Base-by-base conservation (phyloP, 2,888 invertebrate species). In the Mesodorylaimus sp. region DNA sequence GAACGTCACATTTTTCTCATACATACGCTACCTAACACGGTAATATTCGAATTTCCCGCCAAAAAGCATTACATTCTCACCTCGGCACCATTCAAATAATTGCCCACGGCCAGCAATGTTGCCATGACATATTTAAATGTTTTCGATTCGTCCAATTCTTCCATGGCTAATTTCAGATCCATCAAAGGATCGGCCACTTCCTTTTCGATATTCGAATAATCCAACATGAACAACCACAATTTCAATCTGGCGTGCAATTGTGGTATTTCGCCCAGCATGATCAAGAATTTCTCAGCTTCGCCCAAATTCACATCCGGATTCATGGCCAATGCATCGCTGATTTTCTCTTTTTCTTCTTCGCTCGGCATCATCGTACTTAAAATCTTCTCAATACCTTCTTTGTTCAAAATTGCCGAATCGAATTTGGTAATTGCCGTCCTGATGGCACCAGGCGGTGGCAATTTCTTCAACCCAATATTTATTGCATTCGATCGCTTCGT, bases 351-450 rank as follows among this genome's bases (percentile, higher is more conserved):
- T 70, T 95, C 95, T 66, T 91, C 93, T 65, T 91, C 89, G 1
- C 87, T 84, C 26, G 97, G 97, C 65, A 99, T 74, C 95, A 97
- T 93, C 13, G 69, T 68, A n/a, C 83, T 84, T 52, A 97, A 70
- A 49, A 97, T 75, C 76, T 99, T 99, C 75, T 93, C 93, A 57
- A 95, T 91, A 26, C 91, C 91, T 70, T 99, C 97, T 59, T 91
- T 76, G 59, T 91, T 97, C 71, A 99, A 85, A 44, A 97, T 88
- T 1, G 91, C 86, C 1, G 86, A 84, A 68, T 99, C 97, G 91
- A 99, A 99, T 73, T 97, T 99, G 68, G 97, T 74, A 55, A 91
- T 88, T 26, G 95, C 97, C n/a, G 91, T 84, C 68, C 95, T 95
- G 56, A 99, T 99, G 5, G 93, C 87, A 56, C 91, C 78, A 0